Evolutionary conservation across 2,113 vertebrate genomes (phyloP).

Genomic region (Lepisosteus osseus): DNA sequence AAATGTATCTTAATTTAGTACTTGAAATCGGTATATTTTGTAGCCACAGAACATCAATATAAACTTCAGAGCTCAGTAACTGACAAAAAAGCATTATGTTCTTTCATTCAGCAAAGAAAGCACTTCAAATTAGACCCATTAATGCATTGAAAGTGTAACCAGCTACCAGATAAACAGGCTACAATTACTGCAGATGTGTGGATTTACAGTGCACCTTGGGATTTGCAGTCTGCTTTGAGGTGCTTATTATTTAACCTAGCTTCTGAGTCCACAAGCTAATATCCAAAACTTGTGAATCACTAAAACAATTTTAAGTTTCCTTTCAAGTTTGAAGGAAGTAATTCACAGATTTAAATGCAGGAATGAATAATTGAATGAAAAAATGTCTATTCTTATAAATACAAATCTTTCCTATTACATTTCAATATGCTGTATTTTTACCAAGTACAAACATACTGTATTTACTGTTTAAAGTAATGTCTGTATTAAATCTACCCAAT

Average conservation of each 20-base stretch:
- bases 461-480: too few species aligned
- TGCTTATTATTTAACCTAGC: slow-evolving; percentile 2
- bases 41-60: background rate
- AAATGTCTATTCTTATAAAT: too few species aligned
- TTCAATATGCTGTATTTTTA: too few species aligned
- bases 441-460: too few species aligned
- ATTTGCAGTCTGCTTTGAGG: slow-evolving; percentile 8
- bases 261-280: background rate
- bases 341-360: too few species aligned
- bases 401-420: too few species aligned
- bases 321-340: background rate
- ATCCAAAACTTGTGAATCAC: slow-evolving; percentile 10
- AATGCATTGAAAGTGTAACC: slow-evolving; percentile 8
- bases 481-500: too few species aligned
- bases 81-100: slow-evolving; percentile 6
- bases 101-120: slow-evolving; percentile 26
- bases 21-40: slow-evolving; percentile 1
- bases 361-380: too few species aligned
- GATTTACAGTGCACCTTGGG: background rate
- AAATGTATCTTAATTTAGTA: background rate
- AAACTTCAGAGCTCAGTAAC: background rate
- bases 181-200: slow-evolving; percentile 22
- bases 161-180: slow-evolving; percentile 23
- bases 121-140: slow-evolving; percentile 21
- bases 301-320: slow-evolving; percentile 25